phyloP scores from a whole-genome alignment of 2,113 vertebrate genomes.

The Cnemophilus loriae region DNA sequence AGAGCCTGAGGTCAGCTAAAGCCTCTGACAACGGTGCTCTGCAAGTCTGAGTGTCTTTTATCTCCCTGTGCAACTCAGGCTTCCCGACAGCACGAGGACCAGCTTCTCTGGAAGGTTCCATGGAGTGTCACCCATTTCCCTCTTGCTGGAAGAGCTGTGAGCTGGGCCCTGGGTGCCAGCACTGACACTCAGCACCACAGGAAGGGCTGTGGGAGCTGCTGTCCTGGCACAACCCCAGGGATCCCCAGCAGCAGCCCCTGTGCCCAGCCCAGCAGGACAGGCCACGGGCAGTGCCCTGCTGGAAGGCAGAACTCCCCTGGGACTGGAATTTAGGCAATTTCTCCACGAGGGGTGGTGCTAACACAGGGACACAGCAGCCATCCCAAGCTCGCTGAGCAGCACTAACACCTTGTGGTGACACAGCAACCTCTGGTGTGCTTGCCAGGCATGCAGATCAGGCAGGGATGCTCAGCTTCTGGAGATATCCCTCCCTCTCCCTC shows the following conservation, averaged over 20 bases:
- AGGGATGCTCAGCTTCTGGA: background rate
- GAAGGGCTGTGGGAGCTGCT: background rate
- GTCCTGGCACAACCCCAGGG: background rate
- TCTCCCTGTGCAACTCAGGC: background rate
- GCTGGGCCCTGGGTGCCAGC: background rate
- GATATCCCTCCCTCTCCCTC: background rate
- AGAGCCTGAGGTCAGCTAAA: background rate
- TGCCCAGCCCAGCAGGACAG: background rate
- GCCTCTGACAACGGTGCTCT: background rate
- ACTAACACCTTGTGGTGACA: background rate
- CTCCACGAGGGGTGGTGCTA: background rate
- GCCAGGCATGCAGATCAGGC: background rate
- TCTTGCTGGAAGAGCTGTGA: background rate
- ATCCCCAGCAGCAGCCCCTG: background rate
- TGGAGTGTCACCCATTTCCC: background rate
- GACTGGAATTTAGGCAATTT: background rate
- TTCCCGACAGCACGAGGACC: background rate
- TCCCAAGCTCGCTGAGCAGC: background rate
- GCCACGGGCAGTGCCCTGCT: background rate
- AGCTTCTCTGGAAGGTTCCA: background rate
- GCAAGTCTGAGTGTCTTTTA: background rate
- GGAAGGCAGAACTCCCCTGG: background rate
- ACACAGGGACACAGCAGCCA: background rate
- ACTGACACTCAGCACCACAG: background rate
- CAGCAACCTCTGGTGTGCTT: background rate